phyloP scores from a whole-genome alignment of 2,113 vertebrate species.

The Mastomys coucha region DNA sequence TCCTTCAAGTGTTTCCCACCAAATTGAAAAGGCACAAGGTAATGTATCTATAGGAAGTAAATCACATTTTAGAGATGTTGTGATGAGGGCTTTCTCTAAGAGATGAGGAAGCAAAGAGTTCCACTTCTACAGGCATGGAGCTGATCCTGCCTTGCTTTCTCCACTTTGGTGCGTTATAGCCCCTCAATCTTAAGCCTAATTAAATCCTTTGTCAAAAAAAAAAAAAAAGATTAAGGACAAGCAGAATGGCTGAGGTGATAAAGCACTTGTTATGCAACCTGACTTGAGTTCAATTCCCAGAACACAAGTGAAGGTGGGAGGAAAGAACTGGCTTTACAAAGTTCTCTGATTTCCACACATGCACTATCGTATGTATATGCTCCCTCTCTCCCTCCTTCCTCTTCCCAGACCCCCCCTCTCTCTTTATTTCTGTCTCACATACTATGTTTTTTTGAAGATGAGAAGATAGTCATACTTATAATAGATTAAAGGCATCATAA shows the following conservation, averaged over 20 bases:
- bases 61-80: constrained; percentile 52
- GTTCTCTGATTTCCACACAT: neutral
- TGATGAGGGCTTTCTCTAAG: neutral
- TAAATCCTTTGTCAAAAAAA: neutral
- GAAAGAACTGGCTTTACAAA: neutral
- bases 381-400: neutral
- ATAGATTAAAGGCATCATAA: constrained; percentile 40
- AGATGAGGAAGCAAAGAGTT: neutral
- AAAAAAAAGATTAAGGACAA: neutral
- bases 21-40: constrained; percentile 19
- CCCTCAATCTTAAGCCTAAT: neutral
- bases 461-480: constrained; percentile 53
- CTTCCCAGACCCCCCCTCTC: no score
- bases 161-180: neutral
- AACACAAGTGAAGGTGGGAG: neutral
- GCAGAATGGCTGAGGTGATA: neutral
- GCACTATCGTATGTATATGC: neutral
- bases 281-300: neutral
- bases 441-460: neutral
- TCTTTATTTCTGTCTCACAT: no score
- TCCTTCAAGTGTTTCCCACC: neutral
- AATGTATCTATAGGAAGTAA: constrained; percentile 40
- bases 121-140: neutral
- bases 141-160: neutral
- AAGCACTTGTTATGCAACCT: no score